A percentile compares a stretch with the other conserved stretches of the same genome.
phyloP scores from a whole-genome alignment of 2,797 vertebrate genomes.

The Oophaga sylvatica region DNA sequence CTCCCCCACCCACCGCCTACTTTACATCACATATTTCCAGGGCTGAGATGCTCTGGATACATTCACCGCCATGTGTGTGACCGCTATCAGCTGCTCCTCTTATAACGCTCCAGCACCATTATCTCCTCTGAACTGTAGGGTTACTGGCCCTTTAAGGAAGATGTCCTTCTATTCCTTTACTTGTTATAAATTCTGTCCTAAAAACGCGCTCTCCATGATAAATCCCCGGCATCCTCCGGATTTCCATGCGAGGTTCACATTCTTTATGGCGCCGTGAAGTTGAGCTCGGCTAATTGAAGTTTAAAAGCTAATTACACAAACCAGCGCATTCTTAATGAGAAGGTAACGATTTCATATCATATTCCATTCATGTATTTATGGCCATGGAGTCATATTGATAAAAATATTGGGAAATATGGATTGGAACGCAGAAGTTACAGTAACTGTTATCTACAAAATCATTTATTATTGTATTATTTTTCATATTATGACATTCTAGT shows the following conservation, averaged over 20 bases:
- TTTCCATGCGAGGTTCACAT: slow-evolving; percentile 4
- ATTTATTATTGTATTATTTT: too few relatives aligned
- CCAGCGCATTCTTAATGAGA: background rate
- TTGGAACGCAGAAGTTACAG: too few relatives aligned
- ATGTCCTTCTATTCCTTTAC: background rate
- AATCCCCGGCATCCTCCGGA: background rate
- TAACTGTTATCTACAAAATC: too few relatives aligned
- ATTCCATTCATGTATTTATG: background rate
- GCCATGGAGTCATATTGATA: background rate
- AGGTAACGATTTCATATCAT: background rate
- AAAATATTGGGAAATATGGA: background rate
- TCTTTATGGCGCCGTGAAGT: slow-evolving; percentile 28
- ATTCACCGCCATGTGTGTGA: background rate
- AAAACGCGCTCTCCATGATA: background rate
- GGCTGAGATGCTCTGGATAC: background rate
- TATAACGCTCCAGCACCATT: background rate
- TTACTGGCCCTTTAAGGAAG: background rate
- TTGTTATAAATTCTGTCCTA: background rate
- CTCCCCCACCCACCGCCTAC: too few relatives aligned
- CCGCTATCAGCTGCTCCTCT: background rate
- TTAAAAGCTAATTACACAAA: slow-evolving; percentile 27
- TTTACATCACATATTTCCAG: too few relatives aligned
- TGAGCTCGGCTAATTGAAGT: slow-evolving; percentile 12
- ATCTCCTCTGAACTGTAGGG: background rate
- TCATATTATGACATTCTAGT: background rate